A percentile compares a stretch with the other conserved stretches of the same genome.
These are phyloP conservation scores for Drosophila maculinotata DNA, from an alignment of 2,888 invertebrate genomes.

Conservation along the genomic window DNA sequence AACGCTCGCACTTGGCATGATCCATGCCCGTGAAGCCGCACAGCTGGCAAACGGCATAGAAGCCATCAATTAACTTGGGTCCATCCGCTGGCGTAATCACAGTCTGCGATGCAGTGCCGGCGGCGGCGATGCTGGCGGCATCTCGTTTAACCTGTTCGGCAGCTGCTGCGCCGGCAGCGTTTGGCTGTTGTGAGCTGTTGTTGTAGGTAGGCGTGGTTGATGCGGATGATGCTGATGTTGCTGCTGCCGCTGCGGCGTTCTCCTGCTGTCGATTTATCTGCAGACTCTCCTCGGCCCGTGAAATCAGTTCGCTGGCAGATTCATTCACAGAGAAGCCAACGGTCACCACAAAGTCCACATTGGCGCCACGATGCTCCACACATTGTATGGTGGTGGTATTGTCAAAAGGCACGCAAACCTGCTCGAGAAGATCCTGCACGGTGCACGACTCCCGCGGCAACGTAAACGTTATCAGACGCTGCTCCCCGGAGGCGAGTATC, in stretches of 20 bases:
- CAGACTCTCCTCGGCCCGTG: conserved; percentile 84
- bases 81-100: conserved; percentile 84
- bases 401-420: conserved; percentile 90
- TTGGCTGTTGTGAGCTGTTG: conserved; percentile 23
- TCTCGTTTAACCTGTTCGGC: conserved; percentile 52
- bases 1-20: conserved; percentile 91
- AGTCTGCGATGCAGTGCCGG: conserved; percentile 69
- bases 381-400: conserved; percentile 90
- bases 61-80: conserved; percentile 89
- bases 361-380: conserved; percentile 90
- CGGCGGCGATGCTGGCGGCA: conserved; percentile 7
- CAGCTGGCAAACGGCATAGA: conserved; percentile 91
- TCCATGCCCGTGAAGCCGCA: conserved; percentile 93
- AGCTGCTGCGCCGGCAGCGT: conserved; percentile 37
- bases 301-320: conserved; percentile 84
- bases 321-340: conserved; percentile 86
- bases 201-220: conserved; percentile 30
- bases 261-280: conserved; percentile 83
- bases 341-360: conserved; percentile 92
- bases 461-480: conserved; percentile 92
- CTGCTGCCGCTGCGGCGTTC: conserved; percentile 44
- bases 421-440: conserved; percentile 92
- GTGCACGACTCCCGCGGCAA: conserved; percentile 93
- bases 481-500: conserved; percentile 91
- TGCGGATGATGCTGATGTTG: conserved; percentile 34